phyloP scores from a whole-genome alignment of 2,888 invertebrate genomes.

The Pediacus dermestoides region DNA sequence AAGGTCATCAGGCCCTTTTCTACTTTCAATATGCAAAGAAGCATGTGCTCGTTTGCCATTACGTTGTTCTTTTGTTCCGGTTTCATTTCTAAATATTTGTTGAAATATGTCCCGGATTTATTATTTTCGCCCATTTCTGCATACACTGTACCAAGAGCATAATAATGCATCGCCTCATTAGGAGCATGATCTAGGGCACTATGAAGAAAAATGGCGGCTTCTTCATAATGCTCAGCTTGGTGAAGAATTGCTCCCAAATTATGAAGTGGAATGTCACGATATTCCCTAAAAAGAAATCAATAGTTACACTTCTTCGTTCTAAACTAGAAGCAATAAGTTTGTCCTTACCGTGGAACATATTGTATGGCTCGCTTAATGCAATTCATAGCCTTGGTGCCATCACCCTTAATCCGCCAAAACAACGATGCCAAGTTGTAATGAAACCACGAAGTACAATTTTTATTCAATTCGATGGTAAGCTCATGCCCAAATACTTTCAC shows the following conservation, averaged over 20 bases:
- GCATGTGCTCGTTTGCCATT: conserved; percentile 59
- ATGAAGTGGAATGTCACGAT: conserved; percentile 69
- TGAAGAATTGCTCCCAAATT: conserved; percentile 73
- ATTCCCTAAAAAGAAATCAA: conserved; percentile 54
- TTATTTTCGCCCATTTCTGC: conserved; percentile 69
- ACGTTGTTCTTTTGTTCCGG: conserved; percentile 63
- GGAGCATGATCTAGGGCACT: conserved; percentile 71
- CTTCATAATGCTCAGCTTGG: conserved; percentile 62
- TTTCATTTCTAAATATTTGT: conserved; percentile 62
- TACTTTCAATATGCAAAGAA: conserved; percentile 65
- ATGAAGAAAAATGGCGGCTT: conserved; percentile 69
- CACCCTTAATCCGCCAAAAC: conserved; percentile 74
- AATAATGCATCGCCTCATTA: conserved; percentile 58
- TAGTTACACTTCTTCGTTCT: too few relatives aligned
- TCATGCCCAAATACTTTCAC: conserved; percentile 59
- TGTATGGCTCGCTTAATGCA: conserved; percentile 73
- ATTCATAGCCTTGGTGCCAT: conserved; percentile 74
- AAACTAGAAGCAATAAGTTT: too few relatives aligned
- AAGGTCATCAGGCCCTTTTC: conserved; percentile 54
- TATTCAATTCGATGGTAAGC: conserved; percentile 58
- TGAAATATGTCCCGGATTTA: conserved; percentile 63
- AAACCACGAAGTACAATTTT: conserved; percentile 73
- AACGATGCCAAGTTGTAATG: conserved; percentile 75
- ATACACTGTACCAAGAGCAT: conserved; percentile 70
- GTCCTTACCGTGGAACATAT: conserved; percentile 66